Evolutionary conservation across 1,140 invertebrate species (phyloP), one percentile per base, ranked within the genome.

Genomic region (Megathymus violae): DNA sequence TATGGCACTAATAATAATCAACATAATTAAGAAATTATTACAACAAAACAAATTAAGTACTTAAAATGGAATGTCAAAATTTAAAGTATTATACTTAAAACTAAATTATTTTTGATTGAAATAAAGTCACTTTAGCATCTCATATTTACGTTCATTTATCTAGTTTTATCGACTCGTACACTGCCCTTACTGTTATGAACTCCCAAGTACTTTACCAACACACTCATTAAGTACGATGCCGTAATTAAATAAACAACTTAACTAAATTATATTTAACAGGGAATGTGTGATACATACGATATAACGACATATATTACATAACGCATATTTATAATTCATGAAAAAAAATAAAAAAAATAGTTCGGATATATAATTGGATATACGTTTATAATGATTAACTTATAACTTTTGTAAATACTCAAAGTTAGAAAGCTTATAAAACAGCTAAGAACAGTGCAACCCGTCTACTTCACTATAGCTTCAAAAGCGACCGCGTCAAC

Each of bases 31-130:
- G 10, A 52, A 59, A 51, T 67, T 51, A 67, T 68, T 59, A 25
- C 19, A 43, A 56, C 14, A 9, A 47, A 54, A 27, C 27, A 44
- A 34, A 62, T 50, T 16, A 43, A 64, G 27, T 67, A 62, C 70
- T 72, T 66, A 56, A 69, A 73, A 54, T 72, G 79, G 75, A 84
- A 80, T 80, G 79, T 80, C 16, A 65, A 71, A 51, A 48, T 61
- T 54, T 50, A 25, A 72, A 63, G 62, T 63, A 46, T 59, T 64
- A 64, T 51, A 54, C 46, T 60, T 64, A 63, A 47, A 52, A 62
- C 36, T 63, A 70, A 17, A 56, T 22, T n/a, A n/a, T n/a, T 14
- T 10, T 40, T 40, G 13, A 22, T 40, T 36, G 34, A 22, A 11
- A 11, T 11, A 60, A 38, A 1, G 13, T 47, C 34, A 31, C 6